phyloP scores from a whole-genome alignment of 2,888 invertebrate genomes.

The Hypena proboscidalis region DNA sequence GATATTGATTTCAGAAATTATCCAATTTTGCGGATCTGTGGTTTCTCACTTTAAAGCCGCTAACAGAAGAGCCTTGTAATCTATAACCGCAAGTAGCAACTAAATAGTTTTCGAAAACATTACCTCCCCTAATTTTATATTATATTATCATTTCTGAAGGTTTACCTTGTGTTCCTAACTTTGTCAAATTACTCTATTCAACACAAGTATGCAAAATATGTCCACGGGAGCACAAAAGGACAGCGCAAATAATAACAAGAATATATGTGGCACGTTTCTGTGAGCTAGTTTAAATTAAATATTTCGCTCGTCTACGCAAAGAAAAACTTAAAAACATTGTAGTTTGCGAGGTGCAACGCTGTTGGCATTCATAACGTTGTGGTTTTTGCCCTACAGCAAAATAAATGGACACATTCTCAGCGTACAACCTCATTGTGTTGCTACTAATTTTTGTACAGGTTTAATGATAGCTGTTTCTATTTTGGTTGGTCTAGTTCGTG shows the following conservation, averaged over 20 bases:
- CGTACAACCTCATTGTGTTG: constrained; percentile 49
- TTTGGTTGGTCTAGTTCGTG: no score
- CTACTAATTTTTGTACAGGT: constrained; percentile 41
- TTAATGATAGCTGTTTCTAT: constrained; percentile 15
- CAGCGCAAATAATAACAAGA: constrained; percentile 14
- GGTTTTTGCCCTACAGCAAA: constrained; percentile 61
- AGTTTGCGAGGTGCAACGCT: constrained; percentile 54
- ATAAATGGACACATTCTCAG: constrained; percentile 63
- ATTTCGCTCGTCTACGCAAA: constrained; percentile 47
- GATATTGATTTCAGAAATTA: no score
- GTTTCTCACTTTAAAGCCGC: no score
- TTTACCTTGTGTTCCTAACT: no score
- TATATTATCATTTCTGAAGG: no score
- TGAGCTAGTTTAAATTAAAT: constrained; percentile 55
- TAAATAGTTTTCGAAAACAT: no score
- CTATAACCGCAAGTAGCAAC: no score
- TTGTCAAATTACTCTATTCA: neutral
- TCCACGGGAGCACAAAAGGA: constrained; percentile 1
- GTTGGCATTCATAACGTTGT: constrained; percentile 63
- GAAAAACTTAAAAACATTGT: constrained; percentile 47
- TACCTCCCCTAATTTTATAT: no score
- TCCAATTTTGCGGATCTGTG: no score
- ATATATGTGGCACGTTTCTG: constrained; percentile 28
- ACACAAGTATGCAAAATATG: constrained; percentile 7
- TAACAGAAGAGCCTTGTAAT: no score